Percentiles rank a stretch among this genome's conserved stretches.
Evolutionary conservation across 1,140 invertebrate genomes (phyloP).

Genomic region (Cryptotermes secundus): DNA sequence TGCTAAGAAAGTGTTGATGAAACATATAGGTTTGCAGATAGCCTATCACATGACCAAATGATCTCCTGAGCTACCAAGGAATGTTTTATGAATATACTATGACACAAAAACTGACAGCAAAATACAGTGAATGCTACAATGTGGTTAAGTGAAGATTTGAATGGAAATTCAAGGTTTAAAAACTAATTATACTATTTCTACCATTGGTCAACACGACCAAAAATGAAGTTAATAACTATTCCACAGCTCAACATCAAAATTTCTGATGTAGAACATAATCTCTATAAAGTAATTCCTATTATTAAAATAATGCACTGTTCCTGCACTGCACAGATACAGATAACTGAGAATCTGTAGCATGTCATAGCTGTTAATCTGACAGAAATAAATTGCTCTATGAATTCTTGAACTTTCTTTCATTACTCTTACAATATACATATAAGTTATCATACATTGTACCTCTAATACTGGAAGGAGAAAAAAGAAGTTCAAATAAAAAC

Average conservation of each 20-base stretch:
- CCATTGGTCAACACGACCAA: neutral
- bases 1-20: neutral
- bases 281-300: neutral
- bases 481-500: neutral
- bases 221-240: neutral
- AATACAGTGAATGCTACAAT: neutral
- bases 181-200: constrained; percentile 11
- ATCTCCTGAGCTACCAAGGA: constrained; percentile 28
- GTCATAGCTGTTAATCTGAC: neutral
- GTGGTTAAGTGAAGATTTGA: neutral
- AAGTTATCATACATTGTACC: neutral
- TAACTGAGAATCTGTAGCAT: neutral
- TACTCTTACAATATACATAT: constrained; percentile 22
- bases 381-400: constrained; percentile 5
- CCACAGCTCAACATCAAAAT: neutral
- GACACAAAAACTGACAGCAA: neutral
- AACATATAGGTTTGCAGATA: neutral
- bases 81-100: neutral
- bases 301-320: constrained; percentile 12
- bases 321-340: constrained; percentile 24
- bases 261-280: neutral
- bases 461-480: constrained; percentile 21
- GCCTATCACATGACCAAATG: constrained; percentile 14
- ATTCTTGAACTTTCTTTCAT: constrained; percentile 16
- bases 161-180: neutral